These are phyloP conservation scores for Axinella damicornis DNA, from an alignment of 37 sponge, comb jelly and placozoan genomes.

Conservation along the genomic window DNA sequence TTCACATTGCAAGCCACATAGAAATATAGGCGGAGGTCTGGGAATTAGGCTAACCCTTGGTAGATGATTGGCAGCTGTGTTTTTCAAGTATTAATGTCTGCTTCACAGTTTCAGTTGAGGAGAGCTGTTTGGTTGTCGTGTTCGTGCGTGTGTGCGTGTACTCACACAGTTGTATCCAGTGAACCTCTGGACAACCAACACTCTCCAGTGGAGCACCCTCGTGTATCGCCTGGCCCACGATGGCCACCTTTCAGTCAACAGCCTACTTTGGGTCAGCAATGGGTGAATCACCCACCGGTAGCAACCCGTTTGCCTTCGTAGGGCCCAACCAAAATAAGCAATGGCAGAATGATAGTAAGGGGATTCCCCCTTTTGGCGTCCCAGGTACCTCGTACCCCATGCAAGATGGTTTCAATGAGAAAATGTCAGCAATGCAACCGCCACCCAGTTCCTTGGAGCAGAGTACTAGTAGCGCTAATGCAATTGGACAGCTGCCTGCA, in stretches of 20 bases:
- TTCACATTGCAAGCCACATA: too few relatives aligned
- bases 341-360: too few relatives aligned
- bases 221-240: neutral
- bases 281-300: neutral
- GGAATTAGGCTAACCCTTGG: too few relatives aligned
- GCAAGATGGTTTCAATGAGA: neutral
- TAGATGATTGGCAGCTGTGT: too few relatives aligned
- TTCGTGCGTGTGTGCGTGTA: too few relatives aligned
- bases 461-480: neutral
- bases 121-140: neutral
- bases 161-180: neutral
- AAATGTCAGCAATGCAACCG: neutral
- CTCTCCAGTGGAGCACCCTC: conserved; percentile 17
- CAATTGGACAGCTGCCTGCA: neutral
- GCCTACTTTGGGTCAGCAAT: neutral
- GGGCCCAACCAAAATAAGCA: neutral
- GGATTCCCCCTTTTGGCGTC: too few relatives aligned
- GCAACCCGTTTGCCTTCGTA: conserved; percentile 21
- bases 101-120: neutral
- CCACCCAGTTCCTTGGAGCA: too few relatives aligned
- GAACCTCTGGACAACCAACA: neutral
- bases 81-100: neutral
- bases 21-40: too few relatives aligned
- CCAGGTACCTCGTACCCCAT: neutral
- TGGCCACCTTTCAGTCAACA: neutral